Conservation (phyloP, 2,113 vertebrate genomes). For the Plotosus lineatus region DNA sequence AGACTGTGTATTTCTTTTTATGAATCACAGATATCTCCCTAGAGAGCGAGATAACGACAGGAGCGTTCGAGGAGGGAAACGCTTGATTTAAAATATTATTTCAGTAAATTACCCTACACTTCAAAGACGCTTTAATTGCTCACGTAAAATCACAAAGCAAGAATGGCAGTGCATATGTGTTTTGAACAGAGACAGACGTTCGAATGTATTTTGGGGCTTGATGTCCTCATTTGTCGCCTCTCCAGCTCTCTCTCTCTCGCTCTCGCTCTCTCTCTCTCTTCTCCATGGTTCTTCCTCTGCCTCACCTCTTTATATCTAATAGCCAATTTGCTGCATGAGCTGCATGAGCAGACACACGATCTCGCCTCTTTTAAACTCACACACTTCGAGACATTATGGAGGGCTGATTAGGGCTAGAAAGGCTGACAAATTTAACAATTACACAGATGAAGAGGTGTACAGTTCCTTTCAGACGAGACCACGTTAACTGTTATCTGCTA, state of each 20-base stretch:
- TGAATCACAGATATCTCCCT: constrained; percentile 67
- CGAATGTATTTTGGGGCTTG: constrained; percentile 64
- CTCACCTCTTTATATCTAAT: constrained; percentile 55
- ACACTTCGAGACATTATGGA: constrained; percentile 43
- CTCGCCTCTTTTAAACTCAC: constrained; percentile 33
- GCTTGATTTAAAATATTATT: constrained; percentile 75
- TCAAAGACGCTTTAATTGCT: constrained; percentile 73
- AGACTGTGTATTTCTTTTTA: constrained; percentile 69
- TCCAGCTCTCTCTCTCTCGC: background rate
- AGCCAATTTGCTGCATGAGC: constrained; percentile 57
- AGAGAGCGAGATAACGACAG: constrained; percentile 26
- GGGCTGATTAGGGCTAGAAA: constrained; percentile 51
- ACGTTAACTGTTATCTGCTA: constrained; percentile 2
- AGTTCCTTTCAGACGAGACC: constrained; percentile 8
- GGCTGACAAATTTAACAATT: constrained; percentile 48
- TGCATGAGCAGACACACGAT: constrained; percentile 49
- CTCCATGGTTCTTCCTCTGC: constrained; percentile 27
- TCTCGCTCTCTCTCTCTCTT: background rate
- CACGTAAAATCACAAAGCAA: constrained; percentile 74
- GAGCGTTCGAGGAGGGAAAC: constrained; percentile 71
- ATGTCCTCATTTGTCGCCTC: constrained; percentile 47
- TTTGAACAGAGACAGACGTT: constrained; percentile 64
- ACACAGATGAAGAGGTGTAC: constrained; percentile 42
- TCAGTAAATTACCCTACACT: constrained; percentile 69
- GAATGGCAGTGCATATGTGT: constrained; percentile 65